A percentile compares a stretch with the other conserved stretches of the same genome.
phyloP scores from a whole-genome alignment of 2,888 invertebrate species.

The Meta bourneti region DNA sequence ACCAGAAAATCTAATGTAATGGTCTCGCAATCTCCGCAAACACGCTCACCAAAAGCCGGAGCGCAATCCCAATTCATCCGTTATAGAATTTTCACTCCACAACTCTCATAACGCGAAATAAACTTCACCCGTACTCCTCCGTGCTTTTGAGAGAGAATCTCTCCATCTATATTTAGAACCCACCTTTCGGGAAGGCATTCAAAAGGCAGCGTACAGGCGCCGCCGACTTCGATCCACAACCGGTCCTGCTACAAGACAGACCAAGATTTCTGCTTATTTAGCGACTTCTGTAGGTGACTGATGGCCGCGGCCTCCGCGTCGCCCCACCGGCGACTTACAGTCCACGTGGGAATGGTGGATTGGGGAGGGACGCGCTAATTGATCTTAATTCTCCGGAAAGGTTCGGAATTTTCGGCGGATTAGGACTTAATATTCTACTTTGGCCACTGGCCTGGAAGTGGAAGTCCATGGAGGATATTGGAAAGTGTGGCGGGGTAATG shows the following conservation, averaged over 20 bases:
- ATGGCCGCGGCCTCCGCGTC: background rate
- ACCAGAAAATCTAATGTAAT: no score
- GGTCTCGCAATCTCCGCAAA: no score
- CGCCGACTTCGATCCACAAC: slow-evolving; percentile 9
- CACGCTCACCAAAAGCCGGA: no score
- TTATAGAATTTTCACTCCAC: background rate
- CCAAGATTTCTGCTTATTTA: slow-evolving; percentile 18
- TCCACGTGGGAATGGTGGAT: background rate
- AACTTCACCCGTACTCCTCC: no score
- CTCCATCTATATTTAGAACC: slow-evolving; percentile 4
- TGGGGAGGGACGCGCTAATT: slow-evolving; percentile 6
- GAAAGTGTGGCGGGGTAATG: background rate
- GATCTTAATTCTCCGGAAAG: slow-evolving; percentile 38
- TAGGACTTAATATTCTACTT: slow-evolving; percentile 26
- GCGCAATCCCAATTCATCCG: no score
- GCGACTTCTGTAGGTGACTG: background rate
- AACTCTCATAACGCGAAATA: background rate
- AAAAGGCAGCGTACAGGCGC: slow-evolving; percentile 7
- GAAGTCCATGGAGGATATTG: background rate
- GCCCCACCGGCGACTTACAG: background rate
- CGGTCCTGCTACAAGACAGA: background rate
- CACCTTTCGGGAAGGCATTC: background rate
- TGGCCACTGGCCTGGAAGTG: background rate
- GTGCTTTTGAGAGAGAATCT: background rate
- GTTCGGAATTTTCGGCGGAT: slow-evolving; percentile 33